Evolutionary conservation across 2,888 invertebrate genomes (phyloP).

Genomic region (Drosophila tanythrix): DNA sequence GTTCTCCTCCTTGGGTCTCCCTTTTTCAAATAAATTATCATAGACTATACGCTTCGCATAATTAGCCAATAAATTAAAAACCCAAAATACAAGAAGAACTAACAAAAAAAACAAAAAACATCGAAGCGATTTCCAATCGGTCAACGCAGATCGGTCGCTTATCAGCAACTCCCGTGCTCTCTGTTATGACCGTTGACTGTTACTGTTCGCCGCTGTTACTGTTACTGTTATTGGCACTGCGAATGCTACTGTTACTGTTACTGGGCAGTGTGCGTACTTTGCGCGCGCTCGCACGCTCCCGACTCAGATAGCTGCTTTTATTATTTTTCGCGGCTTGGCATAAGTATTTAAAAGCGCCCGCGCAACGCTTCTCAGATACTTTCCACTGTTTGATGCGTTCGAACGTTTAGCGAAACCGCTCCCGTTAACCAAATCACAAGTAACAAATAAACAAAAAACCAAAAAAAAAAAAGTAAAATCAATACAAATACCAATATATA

Average conservation of each 20-base stretch:
- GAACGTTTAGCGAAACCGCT: slow-evolving; percentile 62
- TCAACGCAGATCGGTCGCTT: slow-evolving; percentile 34
- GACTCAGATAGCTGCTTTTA: slow-evolving; percentile 28
- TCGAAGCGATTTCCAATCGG: slow-evolving; percentile 16
- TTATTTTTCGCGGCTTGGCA: slow-evolving; percentile 42
- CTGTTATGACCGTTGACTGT: neutral
- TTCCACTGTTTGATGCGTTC: slow-evolving; percentile 76
- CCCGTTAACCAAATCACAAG: slow-evolving; percentile 31
- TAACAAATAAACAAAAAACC: slow-evolving; percentile 8
- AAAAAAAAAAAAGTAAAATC: slow-evolving; percentile 2
- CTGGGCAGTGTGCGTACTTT: slow-evolving; percentile 29
- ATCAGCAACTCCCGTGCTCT: slow-evolving; percentile 20
- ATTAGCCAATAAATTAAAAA: slow-evolving; percentile 22
- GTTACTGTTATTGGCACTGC: neutral
- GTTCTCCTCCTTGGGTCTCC: neutral
- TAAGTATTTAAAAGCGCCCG: slow-evolving; percentile 73
- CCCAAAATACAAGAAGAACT: neutral
- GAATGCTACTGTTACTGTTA: slow-evolving; percentile 1
- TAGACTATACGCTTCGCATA: slow-evolving; percentile 8
- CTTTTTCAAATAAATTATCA: neutral
- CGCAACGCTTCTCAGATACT: slow-evolving; percentile 74
- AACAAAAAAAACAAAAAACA: neutral
- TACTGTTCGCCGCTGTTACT: slow-evolving; percentile 8
- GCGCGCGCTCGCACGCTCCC: slow-evolving; percentile 25
- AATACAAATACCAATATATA: neutral